Evolutionary conservation across 2,797 vertebrate genomes (phyloP).

Genomic region (Chaunax sp.): DNA sequence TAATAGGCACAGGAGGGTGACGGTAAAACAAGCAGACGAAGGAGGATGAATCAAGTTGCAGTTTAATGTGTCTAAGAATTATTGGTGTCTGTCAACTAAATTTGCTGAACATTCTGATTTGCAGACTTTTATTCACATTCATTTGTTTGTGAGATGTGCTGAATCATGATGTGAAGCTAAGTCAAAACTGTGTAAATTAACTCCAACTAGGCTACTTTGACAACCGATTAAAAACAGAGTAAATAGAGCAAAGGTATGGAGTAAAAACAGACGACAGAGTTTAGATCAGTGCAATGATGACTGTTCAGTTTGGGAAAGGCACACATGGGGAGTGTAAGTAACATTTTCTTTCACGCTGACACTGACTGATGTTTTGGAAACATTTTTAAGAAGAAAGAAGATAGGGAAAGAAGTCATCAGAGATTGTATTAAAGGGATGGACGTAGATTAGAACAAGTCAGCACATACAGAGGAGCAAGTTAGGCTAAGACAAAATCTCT

Average conservation of each 20-base stretch:
- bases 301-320: slow-evolving; percentile 65
- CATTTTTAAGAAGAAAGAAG: slow-evolving; percentile 8
- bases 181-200: slow-evolving; percentile 1
- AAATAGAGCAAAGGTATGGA: neutral
- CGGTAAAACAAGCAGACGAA: slow-evolving; percentile 53
- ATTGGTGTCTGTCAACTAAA: slow-evolving; percentile 11
- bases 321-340: slow-evolving; percentile 57
- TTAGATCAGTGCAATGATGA: slow-evolving; percentile 8
- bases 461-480: slow-evolving; percentile 26
- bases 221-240: slow-evolving; percentile 10
- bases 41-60: slow-evolving; percentile 36
- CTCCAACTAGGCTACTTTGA: slow-evolving; percentile 6
- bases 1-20: slow-evolving; percentile 70
- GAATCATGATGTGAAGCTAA: neutral
- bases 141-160: slow-evolving; percentile 11
- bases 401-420: slow-evolving; percentile 30
- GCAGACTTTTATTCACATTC: slow-evolving; percentile 46
- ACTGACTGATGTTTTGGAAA: slow-evolving; percentile 32
- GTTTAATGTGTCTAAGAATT: slow-evolving; percentile 32
- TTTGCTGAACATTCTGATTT: neutral
- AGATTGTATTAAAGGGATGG: slow-evolving; percentile 61
- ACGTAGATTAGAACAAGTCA: slow-evolving; percentile 17
- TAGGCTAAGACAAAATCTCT: too few relatives aligned
- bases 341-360: slow-evolving; percentile 22
- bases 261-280: slow-evolving; percentile 4